These are phyloP conservation scores for Pemphigus obesinymphae DNA, from an alignment of 1,140 invertebrate species.

Conservation along the genomic window DNA sequence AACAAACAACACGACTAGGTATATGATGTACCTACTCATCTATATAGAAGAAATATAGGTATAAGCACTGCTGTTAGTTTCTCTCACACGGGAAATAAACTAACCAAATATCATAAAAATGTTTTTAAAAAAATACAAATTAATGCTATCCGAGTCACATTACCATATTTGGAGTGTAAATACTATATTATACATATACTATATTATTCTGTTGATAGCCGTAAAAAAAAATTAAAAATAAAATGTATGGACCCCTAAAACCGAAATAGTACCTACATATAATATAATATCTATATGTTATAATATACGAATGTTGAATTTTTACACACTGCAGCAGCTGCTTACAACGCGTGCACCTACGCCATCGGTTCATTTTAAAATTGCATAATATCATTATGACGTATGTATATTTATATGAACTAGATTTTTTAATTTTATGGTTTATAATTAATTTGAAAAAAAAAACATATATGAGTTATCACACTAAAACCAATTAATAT, in stretches of 20 bases:
- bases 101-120: conserved; percentile 23
- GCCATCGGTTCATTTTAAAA: background rate
- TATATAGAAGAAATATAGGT: too few relatives aligned
- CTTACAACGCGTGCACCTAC: background rate
- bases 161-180: background rate
- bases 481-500: conserved; percentile 1
- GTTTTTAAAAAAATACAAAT: background rate
- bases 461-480: background rate
- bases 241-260: background rate
- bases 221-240: background rate
- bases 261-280: background rate
- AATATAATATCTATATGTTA: background rate
- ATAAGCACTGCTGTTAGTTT: too few relatives aligned
- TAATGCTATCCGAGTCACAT: background rate
- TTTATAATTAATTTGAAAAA: background rate
- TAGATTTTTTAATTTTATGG: background rate
- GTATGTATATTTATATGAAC: background rate
- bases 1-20: background rate
- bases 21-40: background rate
- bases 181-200: too few relatives aligned
- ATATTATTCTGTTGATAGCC: background rate
- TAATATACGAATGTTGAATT: background rate
- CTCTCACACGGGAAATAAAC: background rate
- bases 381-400: background rate
- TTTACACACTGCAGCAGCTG: background rate